Conservation (phyloP, 2,888 invertebrate species). For the Yponomeuta cagnagella region DNA sequence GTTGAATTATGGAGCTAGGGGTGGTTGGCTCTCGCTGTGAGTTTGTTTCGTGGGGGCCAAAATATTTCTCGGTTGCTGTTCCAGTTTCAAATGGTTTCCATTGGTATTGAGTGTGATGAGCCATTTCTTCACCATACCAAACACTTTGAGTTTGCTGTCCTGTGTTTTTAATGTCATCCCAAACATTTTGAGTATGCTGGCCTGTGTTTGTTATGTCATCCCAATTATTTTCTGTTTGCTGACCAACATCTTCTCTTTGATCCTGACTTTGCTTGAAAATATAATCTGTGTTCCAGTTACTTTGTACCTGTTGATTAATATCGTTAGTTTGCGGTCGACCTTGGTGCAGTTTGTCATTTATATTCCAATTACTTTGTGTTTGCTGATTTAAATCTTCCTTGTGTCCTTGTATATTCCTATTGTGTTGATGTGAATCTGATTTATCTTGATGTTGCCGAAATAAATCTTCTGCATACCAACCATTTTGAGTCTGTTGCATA, state of each 20-base stretch:
- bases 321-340: background rate
- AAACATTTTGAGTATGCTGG: constrained; percentile 10
- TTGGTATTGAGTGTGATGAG: background rate
- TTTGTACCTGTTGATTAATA: background rate
- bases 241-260: background rate
- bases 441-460: background rate
- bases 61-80: background rate
- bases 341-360: background rate
- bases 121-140: background rate
- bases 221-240: background rate
- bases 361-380: background rate
- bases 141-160: constrained; percentile 14
- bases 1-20: background rate
- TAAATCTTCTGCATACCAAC: background rate
- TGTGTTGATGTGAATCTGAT: constrained; percentile 11
- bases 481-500: background rate
- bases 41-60: background rate
- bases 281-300: background rate
- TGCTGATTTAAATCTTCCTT: background rate
- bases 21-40: background rate
- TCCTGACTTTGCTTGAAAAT: background rate
- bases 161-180: background rate
- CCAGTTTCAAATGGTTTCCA: background rate
- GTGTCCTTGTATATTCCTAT: background rate
- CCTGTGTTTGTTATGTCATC: constrained; percentile 3